These are phyloP conservation scores for Caenorhabditis latens DNA, from an alignment of 1,140 invertebrate genomes.

Conservation along the genomic window DNA sequence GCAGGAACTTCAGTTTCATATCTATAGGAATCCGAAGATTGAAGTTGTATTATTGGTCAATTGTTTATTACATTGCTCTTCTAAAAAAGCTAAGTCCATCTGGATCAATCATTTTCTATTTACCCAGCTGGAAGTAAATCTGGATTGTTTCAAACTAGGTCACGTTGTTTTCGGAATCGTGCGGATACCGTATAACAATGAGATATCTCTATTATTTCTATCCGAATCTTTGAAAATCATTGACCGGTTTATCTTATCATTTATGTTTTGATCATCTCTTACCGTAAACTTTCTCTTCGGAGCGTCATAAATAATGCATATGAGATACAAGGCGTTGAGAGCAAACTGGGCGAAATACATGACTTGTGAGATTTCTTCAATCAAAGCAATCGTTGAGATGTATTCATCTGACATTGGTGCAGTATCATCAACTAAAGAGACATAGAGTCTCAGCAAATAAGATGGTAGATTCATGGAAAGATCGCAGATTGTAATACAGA, in stretches of 20 bases:
- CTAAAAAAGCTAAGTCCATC: no score
- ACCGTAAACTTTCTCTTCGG: conserved; percentile 62
- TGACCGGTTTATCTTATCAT: background rate
- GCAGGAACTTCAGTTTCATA: no score
- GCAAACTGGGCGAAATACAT: conserved; percentile 76
- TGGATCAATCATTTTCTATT: no score
- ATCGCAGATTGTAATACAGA: conserved; percentile 74
- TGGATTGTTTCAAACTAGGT: no score
- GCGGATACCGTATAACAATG: no score
- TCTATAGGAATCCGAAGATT: no score
- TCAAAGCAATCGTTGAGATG: background rate
- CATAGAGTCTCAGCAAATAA: conserved; percentile 72
- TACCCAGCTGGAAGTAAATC: no score
- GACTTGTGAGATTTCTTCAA: conserved; percentile 73
- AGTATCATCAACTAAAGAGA: conserved; percentile 66
- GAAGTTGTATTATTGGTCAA: no score
- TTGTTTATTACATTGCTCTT: no score
- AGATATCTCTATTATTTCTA: no score
- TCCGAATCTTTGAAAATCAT: background rate
- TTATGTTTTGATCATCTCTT: background rate
- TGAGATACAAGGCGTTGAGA: conserved; percentile 73
- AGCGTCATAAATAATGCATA: conserved; percentile 73
- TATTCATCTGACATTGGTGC: conserved; percentile 39
- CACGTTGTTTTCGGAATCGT: no score
- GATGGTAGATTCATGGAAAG: conserved; percentile 75